These are phyloP conservation scores for Tapirus indicus DNA, from an alignment of 2,797 vertebrate species.

Conservation along the genomic window DNA sequence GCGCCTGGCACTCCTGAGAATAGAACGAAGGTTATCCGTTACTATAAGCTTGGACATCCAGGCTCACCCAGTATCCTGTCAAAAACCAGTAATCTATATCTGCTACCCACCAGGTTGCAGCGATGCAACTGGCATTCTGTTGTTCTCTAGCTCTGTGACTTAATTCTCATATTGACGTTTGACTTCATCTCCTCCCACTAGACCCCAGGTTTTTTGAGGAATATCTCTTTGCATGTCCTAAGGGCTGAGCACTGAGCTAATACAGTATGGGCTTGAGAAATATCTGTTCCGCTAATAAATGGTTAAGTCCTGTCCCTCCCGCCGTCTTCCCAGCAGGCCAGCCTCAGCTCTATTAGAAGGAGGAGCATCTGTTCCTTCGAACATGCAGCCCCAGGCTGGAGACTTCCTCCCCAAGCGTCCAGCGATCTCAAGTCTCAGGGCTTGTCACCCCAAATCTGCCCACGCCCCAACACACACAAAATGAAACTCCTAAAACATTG, in stretches of 20 bases:
- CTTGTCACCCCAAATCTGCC: not conserved
- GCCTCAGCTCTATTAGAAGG: not conserved
- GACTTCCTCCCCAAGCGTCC: not conserved
- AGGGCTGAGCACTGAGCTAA: not conserved
- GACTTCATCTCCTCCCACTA: not conserved
- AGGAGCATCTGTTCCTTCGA: not conserved
- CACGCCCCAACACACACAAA: not conserved
- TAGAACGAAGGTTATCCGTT: not conserved
- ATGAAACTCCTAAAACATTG: not conserved
- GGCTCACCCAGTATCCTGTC: not conserved
- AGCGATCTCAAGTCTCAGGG: not conserved
- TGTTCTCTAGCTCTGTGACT: not conserved
- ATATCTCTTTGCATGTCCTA: not conserved
- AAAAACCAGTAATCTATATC: not conserved
- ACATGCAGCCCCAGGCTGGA: not conserved
- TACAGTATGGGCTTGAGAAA: not conserved
- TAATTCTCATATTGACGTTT: not conserved
- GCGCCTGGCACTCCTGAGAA: not conserved
- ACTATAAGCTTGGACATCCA: too few relatives aligned
- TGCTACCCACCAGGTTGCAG: too few relatives aligned
- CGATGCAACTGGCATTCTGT: not conserved
- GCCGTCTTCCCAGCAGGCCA: not conserved
- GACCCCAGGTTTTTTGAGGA: not conserved
- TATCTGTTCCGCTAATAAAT: not conserved
- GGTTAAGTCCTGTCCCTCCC: not conserved